Evolutionary conservation across 2,113 vertebrate genomes (phyloP).

Genomic region (Bettongia penicillata): DNA sequence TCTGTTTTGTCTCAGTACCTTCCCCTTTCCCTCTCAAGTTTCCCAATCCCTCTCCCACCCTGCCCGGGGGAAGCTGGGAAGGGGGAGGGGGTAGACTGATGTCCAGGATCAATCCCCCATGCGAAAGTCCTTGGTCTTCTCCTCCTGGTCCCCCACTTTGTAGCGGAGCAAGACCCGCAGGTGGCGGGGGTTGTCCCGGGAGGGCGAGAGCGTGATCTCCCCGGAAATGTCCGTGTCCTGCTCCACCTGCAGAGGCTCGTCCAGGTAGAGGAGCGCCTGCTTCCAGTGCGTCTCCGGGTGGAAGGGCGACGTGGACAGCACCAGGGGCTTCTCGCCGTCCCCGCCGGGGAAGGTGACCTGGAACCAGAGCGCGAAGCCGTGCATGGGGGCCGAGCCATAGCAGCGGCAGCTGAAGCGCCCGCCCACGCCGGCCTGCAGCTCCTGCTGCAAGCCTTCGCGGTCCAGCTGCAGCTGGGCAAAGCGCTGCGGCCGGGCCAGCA

Average conservation of each 20-base stretch:
- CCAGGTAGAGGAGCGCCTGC: conserved; percentile 90
- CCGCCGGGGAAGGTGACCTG: conserved; percentile 88
- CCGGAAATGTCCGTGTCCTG: conserved; percentile 89
- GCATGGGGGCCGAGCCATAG: conserved; percentile 88
- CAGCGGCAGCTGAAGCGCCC: conserved; percentile 87
- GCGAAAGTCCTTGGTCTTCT: conserved; percentile 88
- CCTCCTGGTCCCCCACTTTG: conserved; percentile 86
- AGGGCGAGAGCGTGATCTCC: conserved; percentile 88
- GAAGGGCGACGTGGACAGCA: conserved; percentile 92
- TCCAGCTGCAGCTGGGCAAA: conserved; percentile 89
- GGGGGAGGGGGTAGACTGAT: too few species aligned
- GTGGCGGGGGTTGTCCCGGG: conserved; percentile 86
- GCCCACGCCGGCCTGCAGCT: conserved; percentile 83
- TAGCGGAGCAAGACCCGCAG: conserved; percentile 89
- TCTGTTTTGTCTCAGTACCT: conserved; percentile 42
- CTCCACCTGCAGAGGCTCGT: conserved; percentile 86
- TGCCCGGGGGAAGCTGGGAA: conserved; percentile 5
- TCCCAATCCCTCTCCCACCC: conserved; percentile 6
- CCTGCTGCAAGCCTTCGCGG: conserved; percentile 81
- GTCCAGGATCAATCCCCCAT: conserved; percentile 84
- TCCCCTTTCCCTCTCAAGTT: conserved; percentile 23
- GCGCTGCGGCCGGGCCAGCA: conserved; percentile 88
- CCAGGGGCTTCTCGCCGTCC: conserved; percentile 82
- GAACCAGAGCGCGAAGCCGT: conserved; percentile 91
- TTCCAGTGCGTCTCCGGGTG: conserved; percentile 93